Evolutionary conservation across 2,888 invertebrate species (phyloP), one percentile per base, ranked within the genome.

Genomic region (Scaptomyza parva): DNA sequence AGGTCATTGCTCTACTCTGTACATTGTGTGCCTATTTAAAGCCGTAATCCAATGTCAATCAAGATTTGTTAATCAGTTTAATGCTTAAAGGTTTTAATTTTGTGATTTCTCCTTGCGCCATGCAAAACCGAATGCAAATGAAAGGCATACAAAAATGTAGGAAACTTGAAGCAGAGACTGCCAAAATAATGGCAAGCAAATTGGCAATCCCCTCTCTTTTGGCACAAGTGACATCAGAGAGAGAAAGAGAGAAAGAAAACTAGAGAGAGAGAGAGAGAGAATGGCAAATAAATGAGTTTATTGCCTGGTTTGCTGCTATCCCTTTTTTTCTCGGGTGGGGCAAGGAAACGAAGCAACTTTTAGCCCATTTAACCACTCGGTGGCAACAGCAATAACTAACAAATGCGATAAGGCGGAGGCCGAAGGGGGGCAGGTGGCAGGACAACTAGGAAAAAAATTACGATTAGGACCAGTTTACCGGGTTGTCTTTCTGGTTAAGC

Each of bases 401-500:
- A 51, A 41, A 45, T 41, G 52, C 70, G 63, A 69, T 62, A 55
- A 63, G 30, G 39, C 53, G 9, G 9, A 40, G 54, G 33, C 39
- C 24, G 54, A 55, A 17, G n/a, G n/a, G n/a, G n/a, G n/a, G n/a
- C 17, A 9, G 37, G n/a, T n/a, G n/a, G n/a, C n/a, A 55, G 18
- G 17, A 12, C 12, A 43, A 14, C 43, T 22, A 18, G 28, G 7
- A 44, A 14, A 26, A 17, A 4, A n/a, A 12, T 30, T 3, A 12
- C 3, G n/a, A 1, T 2, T 22, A 14, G 68, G 48, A 26, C 11
- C 30, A 12, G 28, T n/a, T n/a, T 33, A 41, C 24, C 37, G 17
- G 35, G 51, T 41, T 41, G 22, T 20, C 69, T 3, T 50, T 7
- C 55, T 22, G 52, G 62, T 61, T 82, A 86, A 86, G 81, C 87